Conservation (phyloP, 2,797 vertebrate genomes). For the Etheostoma nigrum region DNA sequence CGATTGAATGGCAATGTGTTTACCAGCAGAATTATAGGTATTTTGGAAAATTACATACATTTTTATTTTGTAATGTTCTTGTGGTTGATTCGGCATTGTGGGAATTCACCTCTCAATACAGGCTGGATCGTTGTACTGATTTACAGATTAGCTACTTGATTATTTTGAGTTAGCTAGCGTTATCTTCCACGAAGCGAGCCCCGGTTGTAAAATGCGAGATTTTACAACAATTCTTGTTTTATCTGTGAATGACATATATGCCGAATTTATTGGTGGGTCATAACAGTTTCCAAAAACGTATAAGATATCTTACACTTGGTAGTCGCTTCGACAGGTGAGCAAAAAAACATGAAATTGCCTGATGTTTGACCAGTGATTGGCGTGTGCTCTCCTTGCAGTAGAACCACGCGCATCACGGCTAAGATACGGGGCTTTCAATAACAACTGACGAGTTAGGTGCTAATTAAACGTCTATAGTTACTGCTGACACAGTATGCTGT, state of each 20-base stretch:
- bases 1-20: background rate
- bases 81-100: background rate
- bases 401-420: background rate
- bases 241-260: background rate
- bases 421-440: background rate
- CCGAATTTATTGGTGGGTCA: background rate
- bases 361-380: background rate
- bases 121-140: background rate
- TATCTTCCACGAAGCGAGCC: background rate
- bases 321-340: background rate
- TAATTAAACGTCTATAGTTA: background rate
- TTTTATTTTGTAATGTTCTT: background rate
- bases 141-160: background rate
- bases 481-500: background rate
- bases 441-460: background rate
- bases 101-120: fast-evolving
- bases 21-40: background rate
- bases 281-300: background rate
- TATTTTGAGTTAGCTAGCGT: too few relatives aligned
- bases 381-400: background rate
- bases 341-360: background rate
- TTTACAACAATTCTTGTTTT: too few relatives aligned
- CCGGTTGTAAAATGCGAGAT: background rate
- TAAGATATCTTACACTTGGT: background rate
- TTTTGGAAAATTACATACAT: fast-evolving